Conservation (phyloP, 2,113 vertebrate species). For the Brienomyrus brachyistius region DNA sequence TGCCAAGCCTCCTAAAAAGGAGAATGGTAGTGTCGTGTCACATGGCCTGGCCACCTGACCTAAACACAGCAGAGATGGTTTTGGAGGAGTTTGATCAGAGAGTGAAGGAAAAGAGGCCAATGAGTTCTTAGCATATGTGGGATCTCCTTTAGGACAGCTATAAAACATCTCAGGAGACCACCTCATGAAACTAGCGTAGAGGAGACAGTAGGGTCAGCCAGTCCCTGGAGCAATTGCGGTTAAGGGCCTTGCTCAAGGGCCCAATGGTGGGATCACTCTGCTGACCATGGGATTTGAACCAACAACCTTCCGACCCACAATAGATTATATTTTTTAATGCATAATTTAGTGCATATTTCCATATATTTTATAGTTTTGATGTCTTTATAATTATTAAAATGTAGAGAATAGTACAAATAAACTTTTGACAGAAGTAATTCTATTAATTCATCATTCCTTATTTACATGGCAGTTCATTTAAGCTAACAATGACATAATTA, state of each 20-base stretch:
- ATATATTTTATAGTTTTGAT: neutral
- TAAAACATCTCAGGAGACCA: neutral
- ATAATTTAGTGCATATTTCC: neutral
- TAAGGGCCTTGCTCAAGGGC: neutral
- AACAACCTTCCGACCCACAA: neutral
- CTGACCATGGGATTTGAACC: neutral
- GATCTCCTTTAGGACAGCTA: neutral
- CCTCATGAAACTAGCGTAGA: neutral
- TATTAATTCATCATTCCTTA: neutral
- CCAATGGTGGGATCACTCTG: neutral
- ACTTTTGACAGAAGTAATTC: neutral
- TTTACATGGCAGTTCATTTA: neutral
- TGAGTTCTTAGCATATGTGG: neutral
- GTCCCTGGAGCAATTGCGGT: neutral
- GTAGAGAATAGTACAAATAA: neutral
- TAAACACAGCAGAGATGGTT: neutral
- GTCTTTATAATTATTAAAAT: neutral
- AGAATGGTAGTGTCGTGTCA: neutral
- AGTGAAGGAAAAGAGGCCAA: neutral
- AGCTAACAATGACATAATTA: neutral
- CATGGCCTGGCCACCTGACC: neutral
- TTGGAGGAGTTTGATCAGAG: neutral
- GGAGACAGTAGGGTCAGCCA: neutral
- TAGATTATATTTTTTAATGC: neutral
- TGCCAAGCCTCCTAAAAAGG: neutral